Evolutionary conservation across 2,113 vertebrate species (phyloP).

Genomic region (Myiozetetes cayanensis): DNA sequence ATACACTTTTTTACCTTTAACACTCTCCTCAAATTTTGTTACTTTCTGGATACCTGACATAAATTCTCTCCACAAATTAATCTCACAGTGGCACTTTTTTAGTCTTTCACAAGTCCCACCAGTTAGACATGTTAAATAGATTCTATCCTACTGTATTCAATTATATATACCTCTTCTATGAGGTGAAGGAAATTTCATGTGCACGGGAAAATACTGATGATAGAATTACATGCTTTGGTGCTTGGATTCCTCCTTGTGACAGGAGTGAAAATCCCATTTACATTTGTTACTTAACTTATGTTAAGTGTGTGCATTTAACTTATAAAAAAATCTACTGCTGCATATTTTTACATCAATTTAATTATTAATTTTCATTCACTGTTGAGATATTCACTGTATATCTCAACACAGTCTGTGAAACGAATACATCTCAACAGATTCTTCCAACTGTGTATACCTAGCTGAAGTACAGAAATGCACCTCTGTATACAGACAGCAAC

Average conservation of each 20-base stretch:
- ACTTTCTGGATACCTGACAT: not conserved
- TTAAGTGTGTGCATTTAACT: not conserved
- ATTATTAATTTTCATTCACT: not conserved
- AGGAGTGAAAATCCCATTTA: not conserved
- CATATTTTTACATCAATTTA: not conserved
- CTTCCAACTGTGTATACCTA: not conserved
- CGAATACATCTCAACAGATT: not conserved
- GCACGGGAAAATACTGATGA: not conserved
- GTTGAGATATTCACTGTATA: not conserved
- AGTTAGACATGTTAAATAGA: not conserved
- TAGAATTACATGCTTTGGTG: not conserved
- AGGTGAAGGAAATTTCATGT: not conserved
- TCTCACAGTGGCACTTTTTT: not conserved
- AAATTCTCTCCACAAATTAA: not conserved
- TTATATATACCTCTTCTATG: not conserved
- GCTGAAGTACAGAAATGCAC: not conserved
- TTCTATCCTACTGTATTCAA: not conserved
- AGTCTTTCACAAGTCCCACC: not conserved
- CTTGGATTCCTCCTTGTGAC: not conserved
- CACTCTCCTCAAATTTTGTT: not conserved
- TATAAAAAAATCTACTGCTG: not conserved
- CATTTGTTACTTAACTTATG: not conserved
- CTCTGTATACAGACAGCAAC: not conserved
- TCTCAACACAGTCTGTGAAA: not conserved
- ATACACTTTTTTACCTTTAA: not conserved